Evolutionary conservation across 2,113 vertebrate genomes (phyloP), one percentile per base, ranked within the genome.

Genomic region (Ailurus styani): DNA sequence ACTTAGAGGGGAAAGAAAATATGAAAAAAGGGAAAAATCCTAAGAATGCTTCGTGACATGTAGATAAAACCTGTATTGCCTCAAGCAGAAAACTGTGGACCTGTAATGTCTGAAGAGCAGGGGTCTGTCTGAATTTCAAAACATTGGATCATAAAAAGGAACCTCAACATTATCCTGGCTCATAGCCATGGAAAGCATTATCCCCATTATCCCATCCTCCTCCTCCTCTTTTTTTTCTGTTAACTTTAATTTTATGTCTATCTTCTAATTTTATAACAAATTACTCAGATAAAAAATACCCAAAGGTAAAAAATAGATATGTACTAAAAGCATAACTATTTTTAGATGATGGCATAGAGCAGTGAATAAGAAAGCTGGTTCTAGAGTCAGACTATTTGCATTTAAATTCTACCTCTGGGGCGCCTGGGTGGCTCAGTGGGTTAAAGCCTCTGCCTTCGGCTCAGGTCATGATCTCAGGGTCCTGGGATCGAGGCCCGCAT

Each of bases 171-270:
- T 64, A 92, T 64, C 87, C n/a, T 66, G 27, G 14, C 70, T 96
- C 25, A 87, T 10, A 4, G 52, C 6, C 40, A 88, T 79, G n/a
- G 50, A 54, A 96, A 84, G 23, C 40, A 91, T 92, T 64, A 57
- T 62, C 6, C 25, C 17, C 40, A 91, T 92, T 64, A 57, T 62
- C 6, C 25, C 17, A 87, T 83, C 7, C 55, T 42, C 17, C 45
- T 55, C n/a, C 1, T 72, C 85, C 18, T 40, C 2, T 20, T 45
- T 45, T 75, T 31, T 77, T 77, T 47, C 31, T 7, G 52, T 0
- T 77, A 70, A 85, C 89, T 72, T 94, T 81, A 78, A 93, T 86
- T 88, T 88, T 55, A 37, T 91, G n/a, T n/a, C 21, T 82, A 73
- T 55, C 21, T 96, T 87, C 45, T 79, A 87, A 83, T 92, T 92